phyloP scores from a whole-genome alignment of 2,113 vertebrate genomes.

The Calyptommatus sinebrachiatus region DNA sequence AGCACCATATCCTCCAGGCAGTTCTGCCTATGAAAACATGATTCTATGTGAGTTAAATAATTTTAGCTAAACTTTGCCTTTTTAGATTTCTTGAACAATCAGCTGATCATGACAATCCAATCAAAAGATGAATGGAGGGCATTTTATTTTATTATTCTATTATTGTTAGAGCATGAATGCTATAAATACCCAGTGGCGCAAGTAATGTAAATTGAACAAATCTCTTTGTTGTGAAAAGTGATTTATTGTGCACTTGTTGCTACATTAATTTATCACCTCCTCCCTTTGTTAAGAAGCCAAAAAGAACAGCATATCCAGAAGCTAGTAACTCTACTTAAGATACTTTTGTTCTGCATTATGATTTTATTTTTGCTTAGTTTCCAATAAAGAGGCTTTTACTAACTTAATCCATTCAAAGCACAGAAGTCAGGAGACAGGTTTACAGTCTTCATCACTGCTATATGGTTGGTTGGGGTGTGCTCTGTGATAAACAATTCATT shows the following conservation, averaged over 20 bases:
- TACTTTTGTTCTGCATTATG: background rate
- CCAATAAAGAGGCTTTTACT: conserved; percentile 8
- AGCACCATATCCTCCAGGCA: no score
- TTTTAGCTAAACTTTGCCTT: background rate
- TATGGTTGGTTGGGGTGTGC: conserved; percentile 22
- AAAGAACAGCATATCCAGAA: background rate
- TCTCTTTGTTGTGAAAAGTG: background rate
- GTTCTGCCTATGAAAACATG: background rate
- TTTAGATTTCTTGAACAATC: background rate
- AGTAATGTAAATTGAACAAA: background rate
- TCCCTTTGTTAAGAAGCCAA: background rate
- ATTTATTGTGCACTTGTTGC: background rate
- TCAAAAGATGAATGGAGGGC: background rate
- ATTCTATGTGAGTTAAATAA: background rate
- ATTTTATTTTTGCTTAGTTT: background rate
- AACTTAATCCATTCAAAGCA: conserved; percentile 24
- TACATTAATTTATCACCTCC: no score
- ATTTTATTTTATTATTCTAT: no score
- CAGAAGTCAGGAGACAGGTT: conserved; percentile 27
- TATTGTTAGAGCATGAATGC: background rate
- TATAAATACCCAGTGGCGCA: background rate
- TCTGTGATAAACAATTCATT: conserved; percentile 50
- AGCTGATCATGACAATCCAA: background rate
- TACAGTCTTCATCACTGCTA: conserved; percentile 6
- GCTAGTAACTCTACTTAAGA: background rate